These are phyloP conservation scores for Hestina assimilis DNA, from an alignment of 1,140 invertebrate genomes.

Conservation along the genomic window DNA sequence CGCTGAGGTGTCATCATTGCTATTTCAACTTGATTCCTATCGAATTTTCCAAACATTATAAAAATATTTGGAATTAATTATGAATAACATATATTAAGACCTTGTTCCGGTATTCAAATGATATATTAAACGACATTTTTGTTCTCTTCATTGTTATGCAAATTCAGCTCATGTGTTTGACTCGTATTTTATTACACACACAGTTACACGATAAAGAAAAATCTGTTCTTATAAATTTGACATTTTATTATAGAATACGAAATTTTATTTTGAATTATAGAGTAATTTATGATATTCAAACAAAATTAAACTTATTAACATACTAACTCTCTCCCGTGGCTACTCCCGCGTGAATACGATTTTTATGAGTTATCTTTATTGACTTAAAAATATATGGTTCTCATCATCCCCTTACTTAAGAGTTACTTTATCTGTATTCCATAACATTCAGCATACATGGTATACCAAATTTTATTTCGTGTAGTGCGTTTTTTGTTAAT, in stretches of 20 bases:
- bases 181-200: background rate
- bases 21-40: slow-evolving; percentile 26
- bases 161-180: background rate
- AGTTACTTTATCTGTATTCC: too few species aligned
- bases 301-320: too few species aligned
- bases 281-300: too few species aligned
- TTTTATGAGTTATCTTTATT: too few species aligned
- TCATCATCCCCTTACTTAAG: too few species aligned
- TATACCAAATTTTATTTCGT: too few species aligned
- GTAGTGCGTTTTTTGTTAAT: too few species aligned
- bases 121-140: slow-evolving; percentile 17
- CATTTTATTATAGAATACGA: background rate
- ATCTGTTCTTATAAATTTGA: background rate
- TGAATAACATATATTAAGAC: slow-evolving; percentile 16
- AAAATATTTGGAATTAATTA: slow-evolving; percentile 25
- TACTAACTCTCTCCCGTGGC: too few species aligned
- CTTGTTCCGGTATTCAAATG: slow-evolving; percentile 18
- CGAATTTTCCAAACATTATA: slow-evolving; percentile 31
- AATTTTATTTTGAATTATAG: too few species aligned
- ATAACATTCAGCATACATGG: too few species aligned
- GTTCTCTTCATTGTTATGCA: slow-evolving; percentile 8
- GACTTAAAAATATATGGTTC: too few species aligned
- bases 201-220: background rate
- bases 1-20: slow-evolving; percentile 28
- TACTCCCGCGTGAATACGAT: too few species aligned